These are phyloP conservation scores for Nesometra sesokonis DNA, from an alignment of 35 echinoderm and acorn worm genomes.

Conservation along the genomic window DNA sequence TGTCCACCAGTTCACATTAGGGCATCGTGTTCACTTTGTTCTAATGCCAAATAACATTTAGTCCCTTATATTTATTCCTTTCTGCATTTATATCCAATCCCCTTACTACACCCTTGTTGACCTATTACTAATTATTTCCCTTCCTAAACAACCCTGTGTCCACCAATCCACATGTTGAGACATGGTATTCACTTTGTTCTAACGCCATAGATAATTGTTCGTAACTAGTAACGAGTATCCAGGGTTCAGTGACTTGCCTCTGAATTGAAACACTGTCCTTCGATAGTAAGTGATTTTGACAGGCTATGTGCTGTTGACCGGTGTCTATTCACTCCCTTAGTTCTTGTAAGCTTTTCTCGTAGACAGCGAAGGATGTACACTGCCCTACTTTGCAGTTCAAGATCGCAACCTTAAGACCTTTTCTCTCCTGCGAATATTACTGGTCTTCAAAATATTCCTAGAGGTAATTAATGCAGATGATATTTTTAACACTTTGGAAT, in stretches of 20 bases:
- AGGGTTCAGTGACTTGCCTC: background rate
- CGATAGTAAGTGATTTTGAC: background rate
- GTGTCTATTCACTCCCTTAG: background rate
- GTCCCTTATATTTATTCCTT: no score
- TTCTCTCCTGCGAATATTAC: background rate
- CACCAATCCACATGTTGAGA: background rate
- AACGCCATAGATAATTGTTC: no score
- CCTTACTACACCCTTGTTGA: no score
- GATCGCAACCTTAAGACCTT: background rate
- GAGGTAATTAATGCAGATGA: no score
- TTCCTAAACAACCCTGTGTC: background rate
- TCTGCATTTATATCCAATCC: no score
- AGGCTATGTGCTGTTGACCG: background rate
- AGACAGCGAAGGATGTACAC: background rate
- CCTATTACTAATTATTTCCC: no score
- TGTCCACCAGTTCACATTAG: no score
- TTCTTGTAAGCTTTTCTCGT: background rate
- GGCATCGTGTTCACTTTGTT: no score
- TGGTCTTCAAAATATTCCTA: no score
- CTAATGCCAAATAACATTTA: no score
- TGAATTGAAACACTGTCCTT: background rate
- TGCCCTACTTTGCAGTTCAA: background rate
- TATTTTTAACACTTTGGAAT: no score
- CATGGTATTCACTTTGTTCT: background rate
- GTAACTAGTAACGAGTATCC: background rate